These are phyloP conservation scores for Oenanthe oenanthe DNA, from an alignment of 2,113 vertebrate species.

Conservation along the genomic window DNA sequence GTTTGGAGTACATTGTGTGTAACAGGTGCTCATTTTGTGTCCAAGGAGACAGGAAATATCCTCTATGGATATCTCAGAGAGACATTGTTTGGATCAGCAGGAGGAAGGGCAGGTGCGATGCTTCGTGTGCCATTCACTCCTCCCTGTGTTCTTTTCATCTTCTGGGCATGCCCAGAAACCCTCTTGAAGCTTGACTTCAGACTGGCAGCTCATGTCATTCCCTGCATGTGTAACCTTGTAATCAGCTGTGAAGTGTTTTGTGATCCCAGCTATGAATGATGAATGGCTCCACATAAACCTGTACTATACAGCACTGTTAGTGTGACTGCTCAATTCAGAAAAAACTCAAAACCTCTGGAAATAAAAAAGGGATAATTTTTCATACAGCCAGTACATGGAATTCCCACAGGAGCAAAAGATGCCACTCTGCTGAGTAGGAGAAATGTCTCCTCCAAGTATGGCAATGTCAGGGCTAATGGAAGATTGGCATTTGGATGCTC, in stretches of 20 bases:
- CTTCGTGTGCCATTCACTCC: neutral
- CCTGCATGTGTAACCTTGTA: conserved; percentile 47
- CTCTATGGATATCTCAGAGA: neutral
- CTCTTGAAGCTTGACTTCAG: neutral
- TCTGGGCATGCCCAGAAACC: neutral
- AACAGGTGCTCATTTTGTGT: neutral
- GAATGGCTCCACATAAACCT: conserved; percentile 29
- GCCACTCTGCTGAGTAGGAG: neutral
- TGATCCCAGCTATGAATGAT: conserved; percentile 55
- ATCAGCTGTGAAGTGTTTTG: conserved; percentile 52
- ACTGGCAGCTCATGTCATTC: conserved; percentile 19
- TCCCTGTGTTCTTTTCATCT: neutral
- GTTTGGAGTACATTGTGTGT: neutral
- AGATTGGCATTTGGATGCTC: neutral
- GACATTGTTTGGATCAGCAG: accelerated
- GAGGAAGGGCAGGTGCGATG: neutral
- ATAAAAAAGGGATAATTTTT: neutral
- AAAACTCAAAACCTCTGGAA: neutral
- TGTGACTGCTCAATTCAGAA: neutral
- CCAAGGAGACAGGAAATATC: neutral
- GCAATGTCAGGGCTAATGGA: neutral
- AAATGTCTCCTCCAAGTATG: neutral
- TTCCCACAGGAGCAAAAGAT: neutral
- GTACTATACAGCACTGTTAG: neutral
- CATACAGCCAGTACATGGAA: neutral